Evolutionary conservation across 2,113 vertebrate species (phyloP), one percentile per base, ranked within the genome.

Genomic region (Glareola pratincola): DNA sequence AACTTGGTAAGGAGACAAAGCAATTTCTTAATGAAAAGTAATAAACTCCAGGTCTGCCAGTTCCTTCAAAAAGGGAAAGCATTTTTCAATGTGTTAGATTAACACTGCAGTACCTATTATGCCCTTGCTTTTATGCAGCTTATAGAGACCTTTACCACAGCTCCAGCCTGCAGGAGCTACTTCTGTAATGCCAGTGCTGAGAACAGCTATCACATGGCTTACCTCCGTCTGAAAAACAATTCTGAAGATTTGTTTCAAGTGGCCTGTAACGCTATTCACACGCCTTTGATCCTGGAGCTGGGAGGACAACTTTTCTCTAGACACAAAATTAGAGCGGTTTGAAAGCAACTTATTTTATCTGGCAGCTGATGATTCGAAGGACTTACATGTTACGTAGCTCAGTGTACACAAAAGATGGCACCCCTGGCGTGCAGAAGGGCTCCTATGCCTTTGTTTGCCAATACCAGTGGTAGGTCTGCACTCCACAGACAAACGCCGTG

Each of bases 41-140:
- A 76, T 68, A 79, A 53, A 4, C 36, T 85, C 47, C 30, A 66
- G 53, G 16, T 85, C 91, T 94, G 83, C 92, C 88, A 78, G 76
- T 89, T 97, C 91, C 78, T 94, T 94, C 73, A 50, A n/a, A 94
- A 91, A 85, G 41, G 50, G 39, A 94, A 96, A 87, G 57, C 14
- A 26, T 83, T 94, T 96, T 94, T 85, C 86, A 79, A 7, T 50
- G 83, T 39, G 53, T 64, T 85, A 76, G 53, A 91, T 91, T 92
- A 95, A 77, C 71, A n/a, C 89, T 66, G 66, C 89, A 47, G 69
- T 85, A 87, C 39, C 51, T 91, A 82, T 87, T 96, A 72, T 53
- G 73, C 69, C 12, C 22, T 66, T 79, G 77, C 73, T 92, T 87
- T 89, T 79, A 53, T 73, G 69, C 60, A 21, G 64, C 7, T 78